phyloP scores from a whole-genome alignment of 1,140 invertebrate species.

The Penaeus indicus region DNA sequence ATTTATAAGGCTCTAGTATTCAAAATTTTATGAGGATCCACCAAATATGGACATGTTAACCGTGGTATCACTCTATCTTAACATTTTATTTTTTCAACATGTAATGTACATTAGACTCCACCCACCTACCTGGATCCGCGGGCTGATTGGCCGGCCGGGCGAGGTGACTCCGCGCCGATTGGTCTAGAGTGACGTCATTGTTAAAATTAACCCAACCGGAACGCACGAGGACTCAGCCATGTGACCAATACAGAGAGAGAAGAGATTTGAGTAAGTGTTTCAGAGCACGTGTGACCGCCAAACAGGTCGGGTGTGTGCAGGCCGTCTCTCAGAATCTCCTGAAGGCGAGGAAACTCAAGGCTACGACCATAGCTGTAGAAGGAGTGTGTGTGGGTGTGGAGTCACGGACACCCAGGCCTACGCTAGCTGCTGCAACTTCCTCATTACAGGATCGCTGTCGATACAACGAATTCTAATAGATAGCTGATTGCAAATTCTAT shows the following conservation, averaged over 20 bases:
- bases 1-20: constrained; percentile 9
- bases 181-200: constrained; percentile 48
- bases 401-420: constrained; percentile 26
- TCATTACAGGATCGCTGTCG: neutral
- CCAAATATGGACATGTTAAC: constrained; percentile 37
- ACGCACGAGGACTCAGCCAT: constrained; percentile 11
- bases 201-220: constrained; percentile 58
- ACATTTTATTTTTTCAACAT: constrained; percentile 34
- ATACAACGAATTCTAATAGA: too few relatives aligned
- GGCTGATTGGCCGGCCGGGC: constrained; percentile 25
- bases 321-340: neutral
- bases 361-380: neutral
- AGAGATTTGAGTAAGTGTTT: constrained; percentile 8
- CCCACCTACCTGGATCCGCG: neutral
- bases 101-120: constrained; percentile 5
- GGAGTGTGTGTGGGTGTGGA: constrained; percentile 22
- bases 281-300: constrained; percentile 54
- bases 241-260: constrained; percentile 50
- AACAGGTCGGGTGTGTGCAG: constrained; percentile 40
- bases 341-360: neutral
- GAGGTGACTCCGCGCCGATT: constrained; percentile 34
- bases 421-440: neutral
- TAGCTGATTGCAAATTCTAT: too few relatives aligned
- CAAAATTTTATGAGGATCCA: constrained; percentile 32
- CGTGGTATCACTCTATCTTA: constrained; percentile 41